Percentiles rank a stretch among this genome's conserved stretches.
phyloP scores from a whole-genome alignment of 1,140 invertebrate genomes.

The Branchinecta lynchi region DNA sequence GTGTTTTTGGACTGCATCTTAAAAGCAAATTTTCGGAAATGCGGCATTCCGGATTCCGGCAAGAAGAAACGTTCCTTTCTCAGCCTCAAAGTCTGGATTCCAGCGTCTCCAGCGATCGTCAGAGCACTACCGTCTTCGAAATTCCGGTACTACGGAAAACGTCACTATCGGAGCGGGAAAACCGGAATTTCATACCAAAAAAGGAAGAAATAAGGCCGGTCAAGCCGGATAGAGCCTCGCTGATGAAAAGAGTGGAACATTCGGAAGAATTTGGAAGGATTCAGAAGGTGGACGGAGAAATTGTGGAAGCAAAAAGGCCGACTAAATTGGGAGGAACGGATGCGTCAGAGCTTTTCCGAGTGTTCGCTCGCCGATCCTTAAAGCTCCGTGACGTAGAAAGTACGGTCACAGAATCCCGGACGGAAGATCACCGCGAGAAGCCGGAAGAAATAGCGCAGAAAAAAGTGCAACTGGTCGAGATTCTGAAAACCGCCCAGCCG shows the following conservation, averaged over 20 bases:
- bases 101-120: neutral
- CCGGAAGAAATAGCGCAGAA: too few species aligned
- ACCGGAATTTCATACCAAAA: neutral
- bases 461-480: too few species aligned
- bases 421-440: neutral
- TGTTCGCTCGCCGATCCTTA: conserved; percentile 54
- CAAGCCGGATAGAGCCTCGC: neutral
- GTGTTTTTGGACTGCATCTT: neutral
- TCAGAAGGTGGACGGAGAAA: neutral
- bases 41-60: neutral
- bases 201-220: neutral
- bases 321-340: conserved; percentile 36
- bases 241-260: neutral
- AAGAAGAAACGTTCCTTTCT: neutral
- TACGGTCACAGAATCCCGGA: conserved; percentile 31
- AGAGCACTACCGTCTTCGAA: neutral
- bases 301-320: neutral
- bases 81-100: neutral
- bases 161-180: neutral
- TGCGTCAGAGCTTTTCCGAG: conserved; percentile 59
- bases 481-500: too few species aligned
- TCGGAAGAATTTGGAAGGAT: neutral
- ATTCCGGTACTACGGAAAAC: neutral
- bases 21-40: conserved; percentile 11
- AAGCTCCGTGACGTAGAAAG: conserved; percentile 52